Conservation (phyloP, 2,888 invertebrate genomes). For the Elmis aenea region DNA sequence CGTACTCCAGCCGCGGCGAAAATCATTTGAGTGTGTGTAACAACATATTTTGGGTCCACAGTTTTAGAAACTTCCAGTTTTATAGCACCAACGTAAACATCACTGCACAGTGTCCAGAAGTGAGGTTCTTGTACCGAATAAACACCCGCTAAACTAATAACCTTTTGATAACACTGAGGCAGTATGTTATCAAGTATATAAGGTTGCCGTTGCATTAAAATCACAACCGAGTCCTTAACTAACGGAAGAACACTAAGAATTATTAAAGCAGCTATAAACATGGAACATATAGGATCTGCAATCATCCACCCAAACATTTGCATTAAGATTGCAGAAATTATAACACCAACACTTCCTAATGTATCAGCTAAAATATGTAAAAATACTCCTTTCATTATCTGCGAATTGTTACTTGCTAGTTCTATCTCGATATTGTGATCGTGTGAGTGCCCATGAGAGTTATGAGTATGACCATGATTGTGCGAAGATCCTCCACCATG, state of each 20-base stretch:
- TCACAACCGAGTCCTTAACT: conserved; percentile 80
- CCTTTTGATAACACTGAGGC: conserved; percentile 84
- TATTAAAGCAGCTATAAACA: conserved; percentile 90
- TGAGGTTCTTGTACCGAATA: conserved; percentile 96
- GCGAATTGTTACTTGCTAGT: conserved; percentile 63
- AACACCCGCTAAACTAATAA: conserved; percentile 87
- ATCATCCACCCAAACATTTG: conserved; percentile 97
- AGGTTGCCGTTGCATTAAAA: conserved; percentile 94
- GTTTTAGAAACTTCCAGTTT: conserved; percentile 93
- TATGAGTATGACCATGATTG: conserved; percentile 48
- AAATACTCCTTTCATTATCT: conserved; percentile 94
- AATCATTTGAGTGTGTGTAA: conserved; percentile 89
- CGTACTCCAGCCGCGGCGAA: conserved; percentile 89
- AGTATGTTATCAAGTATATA: conserved; percentile 72
- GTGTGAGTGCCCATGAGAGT: conserved; percentile 54
- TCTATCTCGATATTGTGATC: conserved; percentile 51
- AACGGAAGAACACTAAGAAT: conserved; percentile 80
- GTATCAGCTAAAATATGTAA: conserved; percentile 96
- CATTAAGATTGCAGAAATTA: conserved; percentile 91
- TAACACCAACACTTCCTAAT: conserved; percentile 93
- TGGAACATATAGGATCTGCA: conserved; percentile 96
- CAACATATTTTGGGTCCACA: conserved; percentile 88
- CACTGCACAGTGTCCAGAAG: conserved; percentile 97
- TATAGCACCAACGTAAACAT: conserved; percentile 85
- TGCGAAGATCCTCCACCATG: conserved; percentile 39